Evolutionary conservation across 1,140 invertebrate species (phyloP), one percentile per base, ranked within the genome.

Genomic region (Akabosia matsudoensis): DNA sequence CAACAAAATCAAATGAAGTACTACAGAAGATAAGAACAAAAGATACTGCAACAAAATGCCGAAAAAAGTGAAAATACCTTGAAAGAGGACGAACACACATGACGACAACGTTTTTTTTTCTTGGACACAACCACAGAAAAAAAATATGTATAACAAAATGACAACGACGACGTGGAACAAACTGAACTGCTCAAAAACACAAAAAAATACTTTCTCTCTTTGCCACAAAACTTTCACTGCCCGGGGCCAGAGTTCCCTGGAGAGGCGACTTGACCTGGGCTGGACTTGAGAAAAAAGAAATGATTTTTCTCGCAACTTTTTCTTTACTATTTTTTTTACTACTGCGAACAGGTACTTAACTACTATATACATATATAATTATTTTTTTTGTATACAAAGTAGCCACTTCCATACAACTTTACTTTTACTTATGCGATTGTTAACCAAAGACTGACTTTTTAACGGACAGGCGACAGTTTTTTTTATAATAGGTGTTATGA

Each of bases 361-460:
- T 31, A 45, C 37, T 45, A 45, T 18, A n/a, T n/a, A n/a, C n/a
- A n/a, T n/a, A n/a, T 56, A 67, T 30, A 13, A 67, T 30, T 67
- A 67, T 30, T 30, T 13, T 24, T 67, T 67, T 67, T 67, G 61
- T 67, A 67, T 67, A 67, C 61, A 67, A 67, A 67, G 61, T 67
- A 67, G 61, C 61, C 22, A 67, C 61, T 67, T 80, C 78, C 75
- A 74, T 75, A 76, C 74, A 76, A 78, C 79, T 80, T 78, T 80
- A 80, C 31, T 67, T 30, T 67, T n/a, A n/a, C n/a, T n/a, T 76
- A 78, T 73, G 77, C 73, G 73, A 74, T 80, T 74, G 54, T 73
- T 78, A 79, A 79, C 77, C 79, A 80, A 80, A 80, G 79, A 80
- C 79, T 80, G 79, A 80, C 79, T 74, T 75, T 77, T 78, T 54